Conservation (phyloP, 2,113 vertebrate species). For the Phrynosoma blainvillii region DNA sequence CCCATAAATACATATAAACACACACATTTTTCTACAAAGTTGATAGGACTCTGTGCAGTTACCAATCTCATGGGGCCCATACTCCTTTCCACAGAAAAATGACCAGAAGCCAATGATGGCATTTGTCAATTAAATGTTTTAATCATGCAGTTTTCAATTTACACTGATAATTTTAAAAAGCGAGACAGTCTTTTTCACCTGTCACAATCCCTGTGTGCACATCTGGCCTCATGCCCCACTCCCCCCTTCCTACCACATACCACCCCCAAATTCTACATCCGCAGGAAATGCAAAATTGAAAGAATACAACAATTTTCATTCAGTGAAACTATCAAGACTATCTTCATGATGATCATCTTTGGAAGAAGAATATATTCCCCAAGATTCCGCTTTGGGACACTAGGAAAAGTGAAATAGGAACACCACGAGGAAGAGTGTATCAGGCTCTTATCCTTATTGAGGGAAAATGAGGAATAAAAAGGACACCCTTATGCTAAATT, state of each 20-base stretch:
- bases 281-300: not conserved
- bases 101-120: not conserved
- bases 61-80: not conserved
- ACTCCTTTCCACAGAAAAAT: not conserved
- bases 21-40: too few species aligned
- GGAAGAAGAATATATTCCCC: not conserved
- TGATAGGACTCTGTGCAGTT: not conserved
- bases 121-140: constrained; percentile 5
- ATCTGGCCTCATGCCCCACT: not conserved
- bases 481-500: not conserved
- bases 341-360: constrained; percentile 18
- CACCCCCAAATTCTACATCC: not conserved
- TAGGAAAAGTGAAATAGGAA: not conserved
- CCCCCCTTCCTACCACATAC: not conserved
- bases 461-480: not conserved
- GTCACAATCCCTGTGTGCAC: not conserved
- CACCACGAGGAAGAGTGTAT: too few species aligned
- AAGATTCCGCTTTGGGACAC: not conserved
- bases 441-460: not conserved
- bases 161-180: constrained; percentile 20
- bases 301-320: not conserved
- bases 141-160: constrained; percentile 13
- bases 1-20: too few species aligned
- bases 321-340: constrained; percentile 5
- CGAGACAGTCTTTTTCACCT: not conserved